Evolutionary conservation across 2,888 invertebrate species (phyloP).

Genomic region (Eulithis prunata): DNA sequence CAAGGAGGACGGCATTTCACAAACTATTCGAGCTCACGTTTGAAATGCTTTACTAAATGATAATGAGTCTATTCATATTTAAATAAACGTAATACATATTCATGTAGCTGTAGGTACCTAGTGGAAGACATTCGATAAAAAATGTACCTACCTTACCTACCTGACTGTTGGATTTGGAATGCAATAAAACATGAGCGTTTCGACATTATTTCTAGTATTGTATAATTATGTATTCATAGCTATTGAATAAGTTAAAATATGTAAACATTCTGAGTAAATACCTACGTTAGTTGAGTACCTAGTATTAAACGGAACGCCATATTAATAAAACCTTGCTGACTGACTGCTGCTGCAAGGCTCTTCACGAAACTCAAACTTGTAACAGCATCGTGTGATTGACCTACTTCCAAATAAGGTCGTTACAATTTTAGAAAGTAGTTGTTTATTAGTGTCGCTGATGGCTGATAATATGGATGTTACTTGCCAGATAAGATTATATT

Average conservation of each 20-base stretch:
- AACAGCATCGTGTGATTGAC: neutral
- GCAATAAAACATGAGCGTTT: conserved; percentile 4
- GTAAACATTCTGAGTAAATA: conserved; percentile 17
- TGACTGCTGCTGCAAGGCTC: conserved; percentile 12
- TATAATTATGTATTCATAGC: conserved; percentile 12
- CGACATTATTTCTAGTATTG: conserved; percentile 12
- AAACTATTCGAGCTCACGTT: conserved; percentile 10
- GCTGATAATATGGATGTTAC: neutral
- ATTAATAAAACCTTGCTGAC: conserved; percentile 10
- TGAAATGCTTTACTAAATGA: conserved; percentile 12
- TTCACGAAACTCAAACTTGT: neutral
- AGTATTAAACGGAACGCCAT: conserved; percentile 19
- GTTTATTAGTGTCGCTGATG: neutral
- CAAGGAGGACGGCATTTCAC: neutral
- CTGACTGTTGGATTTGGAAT: neutral
- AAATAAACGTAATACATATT: conserved; percentile 18
- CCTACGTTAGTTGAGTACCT: conserved; percentile 6
- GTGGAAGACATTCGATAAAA: conserved; percentile 5
- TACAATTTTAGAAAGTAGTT: neutral
- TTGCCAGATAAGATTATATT: conserved; percentile 18
- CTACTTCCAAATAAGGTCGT: neutral
- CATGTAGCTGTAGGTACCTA: neutral
- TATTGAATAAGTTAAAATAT: conserved; percentile 24
- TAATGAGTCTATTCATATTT: conserved; percentile 33
- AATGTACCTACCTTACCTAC: neutral